Evolutionary conservation across 1,140 invertebrate species (phyloP).

Genomic region (Rhyacophila brunnea): DNA sequence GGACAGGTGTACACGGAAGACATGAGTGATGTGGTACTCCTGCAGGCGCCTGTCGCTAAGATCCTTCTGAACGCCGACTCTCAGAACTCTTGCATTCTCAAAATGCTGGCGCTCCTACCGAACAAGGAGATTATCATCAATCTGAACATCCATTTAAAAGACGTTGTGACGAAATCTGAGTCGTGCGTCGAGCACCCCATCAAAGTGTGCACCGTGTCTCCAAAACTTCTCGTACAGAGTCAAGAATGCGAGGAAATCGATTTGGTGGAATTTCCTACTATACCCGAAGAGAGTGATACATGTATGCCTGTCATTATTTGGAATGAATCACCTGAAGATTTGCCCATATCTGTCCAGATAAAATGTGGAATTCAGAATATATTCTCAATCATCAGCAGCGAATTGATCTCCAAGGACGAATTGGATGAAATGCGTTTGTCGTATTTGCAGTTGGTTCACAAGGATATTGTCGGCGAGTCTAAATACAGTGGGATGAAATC

Average conservation of each 20-base stretch:
- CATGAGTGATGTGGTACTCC: constrained; percentile 15
- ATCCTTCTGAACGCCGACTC: constrained; percentile 26
- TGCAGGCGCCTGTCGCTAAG: constrained; percentile 19
- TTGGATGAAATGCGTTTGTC: constrained; percentile 9
- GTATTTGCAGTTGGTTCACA: constrained; percentile 5
- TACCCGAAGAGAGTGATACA: constrained; percentile 20
- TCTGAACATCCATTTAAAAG: constrained; percentile 13
- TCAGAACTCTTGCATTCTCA: constrained; percentile 19
- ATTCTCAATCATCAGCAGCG: constrained; percentile 17
- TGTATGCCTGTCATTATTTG: constrained; percentile 23
- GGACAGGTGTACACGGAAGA: constrained; percentile 7
- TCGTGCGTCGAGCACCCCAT: constrained; percentile 16
- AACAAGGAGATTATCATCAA: constrained; percentile 17
- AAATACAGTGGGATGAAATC: background rate
- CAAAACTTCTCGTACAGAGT: constrained; percentile 17
- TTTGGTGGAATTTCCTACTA: constrained; percentile 13
- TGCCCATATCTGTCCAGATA: constrained; percentile 22
- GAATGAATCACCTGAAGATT: constrained; percentile 22
- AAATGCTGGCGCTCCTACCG: constrained; percentile 4
- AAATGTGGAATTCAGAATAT: background rate
- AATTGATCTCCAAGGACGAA: constrained; percentile 9
- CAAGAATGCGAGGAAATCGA: constrained; percentile 2
- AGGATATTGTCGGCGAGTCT: background rate
- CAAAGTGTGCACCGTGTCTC: constrained; percentile 7
- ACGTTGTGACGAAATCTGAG: constrained; percentile 28